Percentiles rank a stretch among this genome's conserved stretches.
phyloP scores from a whole-genome alignment of 1,140 invertebrate genomes.

The Aphelinus atriplicis region DNA sequence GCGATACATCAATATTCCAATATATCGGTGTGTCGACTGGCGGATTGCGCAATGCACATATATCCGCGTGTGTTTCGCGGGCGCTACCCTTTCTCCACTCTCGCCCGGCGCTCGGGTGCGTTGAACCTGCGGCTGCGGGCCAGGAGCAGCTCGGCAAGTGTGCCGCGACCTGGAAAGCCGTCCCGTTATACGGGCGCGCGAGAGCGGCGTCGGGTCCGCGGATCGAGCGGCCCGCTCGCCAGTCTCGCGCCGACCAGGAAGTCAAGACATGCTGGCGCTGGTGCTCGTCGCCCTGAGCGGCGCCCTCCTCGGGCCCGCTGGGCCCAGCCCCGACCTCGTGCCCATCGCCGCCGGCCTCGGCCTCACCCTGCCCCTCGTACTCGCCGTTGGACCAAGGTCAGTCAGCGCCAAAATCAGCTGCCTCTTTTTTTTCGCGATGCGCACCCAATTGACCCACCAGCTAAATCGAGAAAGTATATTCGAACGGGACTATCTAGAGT shows the following conservation, averaged over 20 bases:
- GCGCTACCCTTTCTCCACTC: too few relatives aligned
- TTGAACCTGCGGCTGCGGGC: conserved; percentile 3
- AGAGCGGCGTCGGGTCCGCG: conserved; percentile 10
- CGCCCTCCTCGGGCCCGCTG: conserved; percentile 17
- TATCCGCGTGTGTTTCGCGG: background rate
- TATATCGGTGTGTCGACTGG: background rate
- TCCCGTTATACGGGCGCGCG: conserved; percentile 59
- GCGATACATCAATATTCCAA: background rate
- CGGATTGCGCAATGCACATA: background rate
- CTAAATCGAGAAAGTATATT: too few relatives aligned
- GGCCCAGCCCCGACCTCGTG: conserved; percentile 39
- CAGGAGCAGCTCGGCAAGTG: conserved; percentile 49
- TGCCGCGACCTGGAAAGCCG: conserved; percentile 60
- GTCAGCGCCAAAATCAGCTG: conserved; percentile 23
- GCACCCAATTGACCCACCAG: background rate
- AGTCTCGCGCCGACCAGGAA: conserved; percentile 53
- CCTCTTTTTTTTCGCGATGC: conserved; percentile 10
- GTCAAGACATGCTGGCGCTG: conserved; percentile 40
- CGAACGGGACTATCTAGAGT: too few relatives aligned
- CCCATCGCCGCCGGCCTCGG: conserved; percentile 42
- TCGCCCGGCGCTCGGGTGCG: background rate
- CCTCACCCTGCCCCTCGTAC: conserved; percentile 49
- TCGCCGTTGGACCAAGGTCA: conserved; percentile 58
- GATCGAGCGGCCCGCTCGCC: conserved; percentile 47
- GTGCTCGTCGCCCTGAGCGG: conserved; percentile 50